Percentiles rank a stretch among this genome's conserved stretches.
Evolutionary conservation across 2,797 vertebrate genomes (phyloP).

Genomic region (Falco peregrinus): DNA sequence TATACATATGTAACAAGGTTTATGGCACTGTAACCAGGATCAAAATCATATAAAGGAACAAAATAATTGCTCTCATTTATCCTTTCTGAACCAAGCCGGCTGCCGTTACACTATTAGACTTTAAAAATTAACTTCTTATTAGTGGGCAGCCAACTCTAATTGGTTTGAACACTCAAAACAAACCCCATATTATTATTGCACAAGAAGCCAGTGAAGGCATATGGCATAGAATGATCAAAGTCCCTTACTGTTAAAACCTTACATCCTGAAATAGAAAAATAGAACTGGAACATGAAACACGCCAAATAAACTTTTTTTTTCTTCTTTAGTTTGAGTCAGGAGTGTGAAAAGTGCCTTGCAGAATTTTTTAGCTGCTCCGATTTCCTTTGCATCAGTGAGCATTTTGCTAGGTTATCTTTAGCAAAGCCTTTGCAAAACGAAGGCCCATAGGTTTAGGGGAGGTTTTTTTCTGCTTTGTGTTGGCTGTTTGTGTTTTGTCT

Average conservation of each 20-base stretch:
- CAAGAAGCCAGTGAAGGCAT: conserved; percentile 89
- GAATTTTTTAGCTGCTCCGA: conserved; percentile 52
- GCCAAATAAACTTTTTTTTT: conserved; percentile 78
- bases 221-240: conserved; percentile 86
- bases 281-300: conserved; percentile 87
- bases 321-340: conserved; percentile 62
- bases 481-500: conserved; percentile 57
- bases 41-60: conserved; percentile 73
- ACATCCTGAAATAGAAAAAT: conserved; percentile 86
- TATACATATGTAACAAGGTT: conserved; percentile 85
- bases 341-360: conserved; percentile 66
- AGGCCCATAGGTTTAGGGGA: conserved; percentile 29
- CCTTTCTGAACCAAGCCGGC: conserved; percentile 76
- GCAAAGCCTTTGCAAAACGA: conserved; percentile 44
- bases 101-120: conserved; percentile 33
- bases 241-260: conserved; percentile 75
- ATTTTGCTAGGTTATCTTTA: conserved; percentile 46
- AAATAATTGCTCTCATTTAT: conserved; percentile 76
- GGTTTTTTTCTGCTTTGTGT: conserved; percentile 53
- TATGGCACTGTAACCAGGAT: conserved; percentile 84
- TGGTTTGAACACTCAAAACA: conserved; percentile 84
- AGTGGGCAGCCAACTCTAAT: conserved; percentile 78
- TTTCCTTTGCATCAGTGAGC: conserved; percentile 36
- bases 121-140: conserved; percentile 57
- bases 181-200: conserved; percentile 87